A percentile compares a stretch with the other conserved stretches of the same genome.
phyloP scores from a whole-genome alignment of 2,888 invertebrate species.

The Chironomus tentans region DNA sequence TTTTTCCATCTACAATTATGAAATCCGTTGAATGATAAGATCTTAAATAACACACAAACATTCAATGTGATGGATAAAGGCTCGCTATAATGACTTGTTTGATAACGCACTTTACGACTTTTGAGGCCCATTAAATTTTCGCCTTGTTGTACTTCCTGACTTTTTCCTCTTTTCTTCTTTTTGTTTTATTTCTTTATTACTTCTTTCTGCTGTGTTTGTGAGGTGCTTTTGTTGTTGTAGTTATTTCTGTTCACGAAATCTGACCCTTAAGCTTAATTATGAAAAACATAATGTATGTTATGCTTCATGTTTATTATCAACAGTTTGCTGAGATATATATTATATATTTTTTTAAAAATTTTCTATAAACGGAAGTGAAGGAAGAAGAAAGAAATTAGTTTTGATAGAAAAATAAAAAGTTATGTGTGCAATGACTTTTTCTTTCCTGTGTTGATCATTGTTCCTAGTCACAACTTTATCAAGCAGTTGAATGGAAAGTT shows the following conservation, averaged over 20 bases:
- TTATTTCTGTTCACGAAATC: neutral
- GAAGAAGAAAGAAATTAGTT: no score
- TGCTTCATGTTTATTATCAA: no score
- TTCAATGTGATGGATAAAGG: conserved; percentile 19
- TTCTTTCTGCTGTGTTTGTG: neutral
- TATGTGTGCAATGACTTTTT: no score
- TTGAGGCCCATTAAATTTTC: conserved; percentile 9
- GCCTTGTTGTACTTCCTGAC: conserved; percentile 15
- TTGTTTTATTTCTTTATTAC: neutral
- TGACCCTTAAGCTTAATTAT: neutral
- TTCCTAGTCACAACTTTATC: no score
- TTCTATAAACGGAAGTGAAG: no score
- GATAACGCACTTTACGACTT: conserved; percentile 19
- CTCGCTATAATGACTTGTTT: conserved; percentile 22
- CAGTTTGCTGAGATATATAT: neutral
- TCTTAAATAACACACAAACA: conserved; percentile 18
- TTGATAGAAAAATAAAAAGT: no score
- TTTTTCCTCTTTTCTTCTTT: neutral
- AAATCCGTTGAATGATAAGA: neutral
- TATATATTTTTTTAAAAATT: neutral
- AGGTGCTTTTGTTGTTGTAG: neutral
- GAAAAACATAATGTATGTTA: no score
- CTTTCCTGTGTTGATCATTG: no score
- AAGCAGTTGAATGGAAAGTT: no score
- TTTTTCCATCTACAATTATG: conserved; percentile 19